phyloP scores from a whole-genome alignment of 1,140 invertebrate genomes.

The Ips typographus region DNA sequence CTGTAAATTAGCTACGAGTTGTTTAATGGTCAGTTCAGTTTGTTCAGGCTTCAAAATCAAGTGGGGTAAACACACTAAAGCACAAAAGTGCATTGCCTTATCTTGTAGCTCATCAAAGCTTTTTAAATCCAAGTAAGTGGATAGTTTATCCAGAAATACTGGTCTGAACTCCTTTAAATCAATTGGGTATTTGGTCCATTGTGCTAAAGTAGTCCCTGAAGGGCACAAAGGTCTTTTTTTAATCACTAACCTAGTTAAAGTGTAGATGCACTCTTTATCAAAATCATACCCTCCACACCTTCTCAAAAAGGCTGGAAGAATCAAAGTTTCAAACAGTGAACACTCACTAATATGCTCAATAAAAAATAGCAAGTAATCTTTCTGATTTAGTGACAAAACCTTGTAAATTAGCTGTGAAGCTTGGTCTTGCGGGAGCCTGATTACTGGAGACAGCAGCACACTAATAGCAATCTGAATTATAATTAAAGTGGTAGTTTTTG shows the following conservation, averaged over 20 bases:
- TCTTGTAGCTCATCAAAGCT: slow-evolving; percentile 9
- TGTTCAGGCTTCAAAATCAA: slow-evolving; percentile 48
- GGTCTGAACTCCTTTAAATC: slow-evolving; percentile 57
- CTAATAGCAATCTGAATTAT: slow-evolving; percentile 59
- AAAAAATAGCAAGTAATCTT: slow-evolving; percentile 61
- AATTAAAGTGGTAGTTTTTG: slow-evolving; percentile 56
- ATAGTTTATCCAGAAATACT: slow-evolving; percentile 50
- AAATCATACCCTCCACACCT: slow-evolving; percentile 60
- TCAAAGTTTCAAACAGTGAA: slow-evolving; percentile 70
- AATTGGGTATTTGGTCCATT: slow-evolving; percentile 67
- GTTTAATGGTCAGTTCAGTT: slow-evolving; percentile 39
- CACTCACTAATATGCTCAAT: slow-evolving; percentile 66
- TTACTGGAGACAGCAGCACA: slow-evolving; percentile 61
- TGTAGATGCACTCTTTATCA: slow-evolving; percentile 56
- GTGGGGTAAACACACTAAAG: slow-evolving; percentile 64
- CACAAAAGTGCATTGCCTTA: slow-evolving; percentile 54
- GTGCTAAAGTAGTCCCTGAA: slow-evolving; percentile 59
- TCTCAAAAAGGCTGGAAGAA: slow-evolving; percentile 68
- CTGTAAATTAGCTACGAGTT: slow-evolving; percentile 45
- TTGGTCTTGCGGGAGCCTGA: slow-evolving; percentile 68
- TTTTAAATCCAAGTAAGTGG: slow-evolving; percentile 13
- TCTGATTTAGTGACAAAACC: slow-evolving; percentile 58
- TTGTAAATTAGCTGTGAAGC: slow-evolving; percentile 65
- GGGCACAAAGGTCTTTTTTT: slow-evolving; percentile 65
- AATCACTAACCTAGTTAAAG: slow-evolving; percentile 68